Evolutionary conservation across 2,797 vertebrate genomes (phyloP), one percentile per base, ranked within the genome.

Genomic region (Neoniphon sammara): DNA sequence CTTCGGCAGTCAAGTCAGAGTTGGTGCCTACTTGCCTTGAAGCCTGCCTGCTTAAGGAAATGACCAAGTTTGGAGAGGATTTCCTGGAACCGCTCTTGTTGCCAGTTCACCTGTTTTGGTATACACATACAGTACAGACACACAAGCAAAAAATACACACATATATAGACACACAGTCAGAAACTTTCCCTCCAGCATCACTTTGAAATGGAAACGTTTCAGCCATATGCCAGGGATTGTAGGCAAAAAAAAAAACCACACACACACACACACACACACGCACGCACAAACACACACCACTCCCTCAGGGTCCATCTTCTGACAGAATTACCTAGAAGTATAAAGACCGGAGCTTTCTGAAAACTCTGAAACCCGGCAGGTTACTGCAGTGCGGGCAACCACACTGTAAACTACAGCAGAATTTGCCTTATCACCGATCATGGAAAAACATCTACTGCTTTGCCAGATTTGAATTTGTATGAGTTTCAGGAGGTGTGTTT

Each of bases 1-100:
- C 31, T 15, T 9, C 17, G 18, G 36, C 56, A 65, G 46, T 49
- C 0, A 4, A 27, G 54, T 21, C 23, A 20, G 59, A 49, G 11
- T 44, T 42, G 0, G 0, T 31, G 31, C 10, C 10, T 47, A 64
- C 84, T 88, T 93, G 97, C 98, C 96, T 99, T 99, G 92, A 99
- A 99, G 78, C 98, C 98, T 67, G 98, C 97, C 93, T 98, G 98
- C 83, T 98, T 99, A 82, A 99, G 95, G 89, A 99, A 99, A 30
- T 97, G 96, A 2, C 97, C 95, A 1, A 99, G 97, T 91, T 99
- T 99, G 73, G 91, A 95, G 7, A 89, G 91, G 73, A 99, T 95
- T 87, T 98, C 97, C 85, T 94, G 91, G 94, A 99, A 99, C 70
- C 98, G 95, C 69, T 97, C 96, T 87, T 97, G 94, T 82, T 98